These are phyloP conservation scores for Epizoanthus rinbou DNA, from an alignment of 92 coral and sea anemone species.

Conservation along the genomic window DNA sequence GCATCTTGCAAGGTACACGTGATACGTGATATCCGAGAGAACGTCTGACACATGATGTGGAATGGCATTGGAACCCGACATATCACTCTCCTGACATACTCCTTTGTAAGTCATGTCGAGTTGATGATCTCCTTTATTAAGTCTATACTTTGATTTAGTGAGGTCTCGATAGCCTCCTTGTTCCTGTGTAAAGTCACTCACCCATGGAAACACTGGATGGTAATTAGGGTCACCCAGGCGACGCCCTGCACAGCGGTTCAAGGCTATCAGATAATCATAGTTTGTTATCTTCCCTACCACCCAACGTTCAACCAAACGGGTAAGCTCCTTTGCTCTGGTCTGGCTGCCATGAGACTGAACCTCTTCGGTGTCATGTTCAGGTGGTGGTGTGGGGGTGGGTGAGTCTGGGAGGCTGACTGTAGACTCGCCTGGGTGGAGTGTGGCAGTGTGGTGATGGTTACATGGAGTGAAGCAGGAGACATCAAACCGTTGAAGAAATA, in stretches of 20 bases:
- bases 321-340: conserved; percentile 52
- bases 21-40: conserved; percentile 93
- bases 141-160: conserved; percentile 84
- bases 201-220: conserved; percentile 96
- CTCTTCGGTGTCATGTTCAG: background rate
- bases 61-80: conserved; percentile 49
- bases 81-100: conserved; percentile 61
- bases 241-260: conserved; percentile 87
- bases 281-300: conserved; percentile 77
- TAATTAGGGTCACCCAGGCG: conserved; percentile 94
- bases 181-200: conserved; percentile 76
- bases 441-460: conserved; percentile 1
- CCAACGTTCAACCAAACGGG: conserved; percentile 77
- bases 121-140: conserved; percentile 92
- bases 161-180: conserved; percentile 76
- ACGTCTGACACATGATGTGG: conserved; percentile 98
- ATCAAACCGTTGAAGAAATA: conserved; percentile 37
- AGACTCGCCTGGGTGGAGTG: background rate
- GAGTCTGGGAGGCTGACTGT: background rate
- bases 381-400: background rate
- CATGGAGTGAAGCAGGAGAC: conserved; percentile 11
- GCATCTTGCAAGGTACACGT: conserved; percentile 88
- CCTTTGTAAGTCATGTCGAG: conserved; percentile 89
- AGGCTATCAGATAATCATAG: conserved; percentile 90
- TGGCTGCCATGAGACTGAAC: conserved; percentile 4